phyloP scores from a whole-genome alignment of 2,888 invertebrate species.

The Pristionchus mayeri region DNA sequence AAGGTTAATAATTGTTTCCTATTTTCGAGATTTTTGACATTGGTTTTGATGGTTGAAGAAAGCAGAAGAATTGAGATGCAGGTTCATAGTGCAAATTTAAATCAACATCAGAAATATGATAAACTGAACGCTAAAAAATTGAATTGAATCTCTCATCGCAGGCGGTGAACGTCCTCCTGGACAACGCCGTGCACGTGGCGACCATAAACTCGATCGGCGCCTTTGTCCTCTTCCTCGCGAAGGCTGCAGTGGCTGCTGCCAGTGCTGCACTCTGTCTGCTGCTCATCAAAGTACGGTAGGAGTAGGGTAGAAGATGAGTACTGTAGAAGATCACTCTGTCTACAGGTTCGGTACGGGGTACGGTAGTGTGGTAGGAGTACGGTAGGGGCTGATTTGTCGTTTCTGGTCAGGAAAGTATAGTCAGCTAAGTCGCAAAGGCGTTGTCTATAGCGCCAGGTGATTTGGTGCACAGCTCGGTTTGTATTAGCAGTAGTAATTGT shows the following conservation, averaged over 20 bases:
- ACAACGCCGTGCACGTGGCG: slow-evolving; percentile 89
- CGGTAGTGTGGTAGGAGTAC: background rate
- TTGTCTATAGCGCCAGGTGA: no score
- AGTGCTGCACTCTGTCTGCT: background rate
- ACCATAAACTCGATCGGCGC: slow-evolving; percentile 94
- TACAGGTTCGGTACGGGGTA: background rate
- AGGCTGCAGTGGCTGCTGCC: slow-evolving; percentile 76
- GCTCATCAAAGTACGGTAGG: slow-evolving; percentile 16
- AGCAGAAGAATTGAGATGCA: no score
- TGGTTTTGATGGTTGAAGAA: no score
- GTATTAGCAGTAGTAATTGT: background rate
- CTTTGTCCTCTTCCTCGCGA: slow-evolving; percentile 91
- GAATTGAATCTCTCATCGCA: no score
- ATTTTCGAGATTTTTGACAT: no score
- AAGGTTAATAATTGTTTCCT: no score
- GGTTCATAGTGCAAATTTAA: no score
- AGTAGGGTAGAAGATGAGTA: background rate
- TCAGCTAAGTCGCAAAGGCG: no score
- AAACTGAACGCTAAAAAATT: no score
- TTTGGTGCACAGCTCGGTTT: background rate
- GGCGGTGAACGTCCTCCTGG: slow-evolving; percentile 89
- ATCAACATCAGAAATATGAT: no score
- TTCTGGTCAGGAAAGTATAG: background rate
- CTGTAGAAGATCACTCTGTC: background rate
- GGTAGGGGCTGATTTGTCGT: background rate